Evolutionary conservation across 64 coral and sea anemone species (phyloP), one percentile per base, ranked within the genome.

Genomic region (Stylophora pistillata): DNA sequence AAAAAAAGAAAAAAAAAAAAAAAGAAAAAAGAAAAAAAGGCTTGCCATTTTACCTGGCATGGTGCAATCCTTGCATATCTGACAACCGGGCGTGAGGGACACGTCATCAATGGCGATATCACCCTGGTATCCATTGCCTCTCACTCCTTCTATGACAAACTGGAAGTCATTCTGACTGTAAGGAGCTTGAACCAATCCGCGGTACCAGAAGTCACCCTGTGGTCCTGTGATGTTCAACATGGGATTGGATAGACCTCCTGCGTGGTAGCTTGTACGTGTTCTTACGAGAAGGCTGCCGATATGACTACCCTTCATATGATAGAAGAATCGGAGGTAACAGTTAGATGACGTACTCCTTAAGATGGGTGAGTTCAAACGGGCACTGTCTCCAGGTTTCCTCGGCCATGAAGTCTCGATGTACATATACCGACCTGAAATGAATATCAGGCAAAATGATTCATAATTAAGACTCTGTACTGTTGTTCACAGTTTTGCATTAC

Each of bases 331-430:
- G n/a, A 99, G 52, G 71, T 71, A 88, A 72, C 96, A 99, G 56
- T 86, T 74, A 15, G 58, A 60, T 13, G 96, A 95, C 20, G 90
- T 85, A 52, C 71, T 64, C 81, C 91, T 92, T 32, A 99, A 87
- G 65, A 95, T 85, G 9, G 96, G 96, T 34, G 96, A 95, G 58
- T 93, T 95, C 16, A 99, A 37, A 78, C 94, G 90, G 21, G 96
- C 96, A 61, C 92, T 92, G 21, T 99, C 96, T 15, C 96, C 96
- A 0, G 77, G 82, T 78, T 56, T 89, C 16, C 96, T 90, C 15
- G 96, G 96, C 83, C 90, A 99, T 7, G 96, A 99, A 9, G 96
- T 99, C 72, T 99, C 96, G 14, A 91, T 95, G 82, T 99, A 99
- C 73, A 99, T 53, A 71, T 99, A 99, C 31, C 82, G 96, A 14